These are phyloP conservation scores for Montipora sp. DNA, from an alignment of 64 coral and sea anemone species.

Conservation along the genomic window DNA sequence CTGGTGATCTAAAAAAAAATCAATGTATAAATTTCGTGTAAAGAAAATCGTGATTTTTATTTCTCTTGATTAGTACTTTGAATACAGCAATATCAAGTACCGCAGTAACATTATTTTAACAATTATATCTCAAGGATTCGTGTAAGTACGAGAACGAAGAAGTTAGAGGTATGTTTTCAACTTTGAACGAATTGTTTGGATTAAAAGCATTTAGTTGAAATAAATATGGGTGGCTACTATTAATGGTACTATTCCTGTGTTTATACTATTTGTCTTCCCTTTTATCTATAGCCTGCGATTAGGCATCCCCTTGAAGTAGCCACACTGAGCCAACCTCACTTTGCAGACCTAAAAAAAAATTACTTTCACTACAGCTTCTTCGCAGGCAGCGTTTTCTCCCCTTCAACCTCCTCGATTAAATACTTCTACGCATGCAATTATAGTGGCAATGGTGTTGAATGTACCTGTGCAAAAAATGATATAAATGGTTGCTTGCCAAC, in stretches of 20 bases:
- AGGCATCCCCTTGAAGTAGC: too few relatives aligned
- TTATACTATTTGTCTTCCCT: background rate
- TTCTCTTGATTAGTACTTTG: background rate
- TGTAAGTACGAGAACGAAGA: slow-evolving; percentile 23
- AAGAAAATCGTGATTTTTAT: slow-evolving; percentile 25
- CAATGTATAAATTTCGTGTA: slow-evolving; percentile 29
- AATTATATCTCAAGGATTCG: background rate
- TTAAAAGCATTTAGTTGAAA: background rate
- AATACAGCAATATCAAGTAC: too few relatives aligned
- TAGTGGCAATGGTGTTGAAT: too few relatives aligned
- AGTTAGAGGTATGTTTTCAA: slow-evolving; percentile 25
- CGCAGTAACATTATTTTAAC: background rate
- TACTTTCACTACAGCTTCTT: too few relatives aligned
- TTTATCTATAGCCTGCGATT: background rate
- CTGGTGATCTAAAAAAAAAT: background rate
- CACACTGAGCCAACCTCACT: too few relatives aligned
- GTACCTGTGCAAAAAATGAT: too few relatives aligned
- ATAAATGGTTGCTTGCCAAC: too few relatives aligned
- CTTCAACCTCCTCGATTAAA: too few relatives aligned
- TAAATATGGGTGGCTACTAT: slow-evolving; percentile 18
- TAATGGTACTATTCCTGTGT: background rate
- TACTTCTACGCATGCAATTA: too few relatives aligned
- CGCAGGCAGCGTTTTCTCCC: too few relatives aligned
- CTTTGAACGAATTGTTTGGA: slow-evolving; percentile 34
- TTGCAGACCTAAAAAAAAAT: too few relatives aligned